phyloP scores from a whole-genome alignment of 2,113 vertebrate species.

The human region DNA sequence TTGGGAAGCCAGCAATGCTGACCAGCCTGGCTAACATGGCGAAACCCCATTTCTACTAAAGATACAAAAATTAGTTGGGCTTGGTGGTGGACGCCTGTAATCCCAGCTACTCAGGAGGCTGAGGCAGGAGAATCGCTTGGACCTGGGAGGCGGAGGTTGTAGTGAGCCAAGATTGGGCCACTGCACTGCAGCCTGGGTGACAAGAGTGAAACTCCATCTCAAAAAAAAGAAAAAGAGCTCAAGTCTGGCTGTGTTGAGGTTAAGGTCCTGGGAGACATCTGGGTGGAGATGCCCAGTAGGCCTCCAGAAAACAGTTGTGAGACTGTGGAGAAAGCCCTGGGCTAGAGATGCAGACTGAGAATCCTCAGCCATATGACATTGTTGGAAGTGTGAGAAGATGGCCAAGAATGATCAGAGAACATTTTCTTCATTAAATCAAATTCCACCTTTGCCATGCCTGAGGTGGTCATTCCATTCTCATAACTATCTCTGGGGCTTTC shows the following conservation, averaged over 20 bases:
- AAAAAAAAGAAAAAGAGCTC: background rate
- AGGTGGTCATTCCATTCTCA: background rate
- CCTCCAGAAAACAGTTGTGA: too few species aligned
- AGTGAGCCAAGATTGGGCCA: too few species aligned
- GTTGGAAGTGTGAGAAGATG: background rate
- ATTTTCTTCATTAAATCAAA: background rate
- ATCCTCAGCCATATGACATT: background rate
- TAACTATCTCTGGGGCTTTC: background rate
- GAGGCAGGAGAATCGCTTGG: too few species aligned
- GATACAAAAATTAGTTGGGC: too few species aligned
- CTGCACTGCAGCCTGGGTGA: too few species aligned
- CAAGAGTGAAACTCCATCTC: too few species aligned
- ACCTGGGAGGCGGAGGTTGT: too few species aligned
- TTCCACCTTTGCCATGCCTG: background rate
- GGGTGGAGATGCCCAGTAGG: background rate
- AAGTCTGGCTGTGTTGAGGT: background rate
- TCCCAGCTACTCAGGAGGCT: too few species aligned
- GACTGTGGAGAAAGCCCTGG: background rate
- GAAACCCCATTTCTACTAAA: too few species aligned
- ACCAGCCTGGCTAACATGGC: too few species aligned
- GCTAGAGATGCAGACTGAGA: background rate
- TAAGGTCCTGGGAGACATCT: background rate
- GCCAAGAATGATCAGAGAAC: background rate
- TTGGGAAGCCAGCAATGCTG: background rate
- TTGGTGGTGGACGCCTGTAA: fast-evolving